phyloP scores from a whole-genome alignment of 2,888 invertebrate genomes.

The Epirrita christyi region DNA sequence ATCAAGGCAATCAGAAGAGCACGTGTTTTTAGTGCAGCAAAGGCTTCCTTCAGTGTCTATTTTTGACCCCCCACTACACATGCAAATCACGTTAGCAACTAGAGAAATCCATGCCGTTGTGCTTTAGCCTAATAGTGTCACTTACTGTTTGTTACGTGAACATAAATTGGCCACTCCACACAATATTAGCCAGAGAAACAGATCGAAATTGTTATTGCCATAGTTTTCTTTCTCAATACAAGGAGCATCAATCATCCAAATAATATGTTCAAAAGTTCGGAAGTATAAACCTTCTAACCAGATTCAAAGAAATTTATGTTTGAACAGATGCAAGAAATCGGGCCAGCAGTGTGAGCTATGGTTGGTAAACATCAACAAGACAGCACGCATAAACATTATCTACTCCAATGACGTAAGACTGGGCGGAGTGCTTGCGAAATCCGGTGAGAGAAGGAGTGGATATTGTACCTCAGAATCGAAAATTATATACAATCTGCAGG shows the following conservation, averaged over 20 bases:
- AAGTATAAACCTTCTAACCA: constrained; percentile 42
- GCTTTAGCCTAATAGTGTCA: constrained; percentile 44
- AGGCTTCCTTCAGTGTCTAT: constrained; percentile 81
- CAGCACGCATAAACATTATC: constrained; percentile 69
- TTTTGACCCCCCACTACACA: constrained; percentile 65
- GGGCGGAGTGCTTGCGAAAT: constrained; percentile 69
- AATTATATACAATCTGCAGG: constrained; percentile 63
- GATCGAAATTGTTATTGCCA: neutral
- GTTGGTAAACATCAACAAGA: constrained; percentile 67
- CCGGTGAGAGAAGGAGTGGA: constrained; percentile 46
- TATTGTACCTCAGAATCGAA: constrained; percentile 55
- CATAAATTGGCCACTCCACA: neutral
- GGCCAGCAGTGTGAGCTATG: constrained; percentile 76
- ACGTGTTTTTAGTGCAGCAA: constrained; percentile 67
- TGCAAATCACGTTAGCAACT: constrained; percentile 74
- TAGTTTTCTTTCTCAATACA: constrained; percentile 4
- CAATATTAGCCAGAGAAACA: too few relatives aligned
- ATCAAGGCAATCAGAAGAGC: constrained; percentile 56
- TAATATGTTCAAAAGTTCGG: constrained; percentile 40
- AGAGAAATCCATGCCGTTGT: constrained; percentile 64
- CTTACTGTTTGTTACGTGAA: neutral
- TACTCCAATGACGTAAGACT: constrained; percentile 65
- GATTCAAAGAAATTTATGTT: constrained; percentile 64
- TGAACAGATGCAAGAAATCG: constrained; percentile 69
- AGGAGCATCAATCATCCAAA: constrained; percentile 39